Conservation (phyloP, 2,888 invertebrate species). For the Crioceris asparagi region DNA sequence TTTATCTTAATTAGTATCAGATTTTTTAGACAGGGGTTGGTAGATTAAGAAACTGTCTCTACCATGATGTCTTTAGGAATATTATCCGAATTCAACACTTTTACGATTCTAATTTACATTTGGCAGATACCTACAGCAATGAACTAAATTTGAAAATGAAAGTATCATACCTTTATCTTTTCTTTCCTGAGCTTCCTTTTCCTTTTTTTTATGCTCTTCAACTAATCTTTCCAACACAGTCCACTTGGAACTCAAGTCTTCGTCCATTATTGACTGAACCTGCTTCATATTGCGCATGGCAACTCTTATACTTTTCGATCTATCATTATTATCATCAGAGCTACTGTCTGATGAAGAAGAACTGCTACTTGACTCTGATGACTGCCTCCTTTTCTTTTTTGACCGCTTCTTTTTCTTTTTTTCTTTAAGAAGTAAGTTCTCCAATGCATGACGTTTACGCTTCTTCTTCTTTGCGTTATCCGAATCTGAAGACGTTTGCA, state of each 20-base stretch:
- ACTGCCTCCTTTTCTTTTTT: slow-evolving; percentile 29
- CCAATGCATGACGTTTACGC: slow-evolving; percentile 21
- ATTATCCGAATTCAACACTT: no score
- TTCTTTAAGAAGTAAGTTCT: slow-evolving; percentile 35
- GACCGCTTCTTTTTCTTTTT: slow-evolving; percentile 44
- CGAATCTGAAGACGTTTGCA: slow-evolving; percentile 20
- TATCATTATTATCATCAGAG: slow-evolving; percentile 36
- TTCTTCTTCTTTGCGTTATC: slow-evolving; percentile 24
- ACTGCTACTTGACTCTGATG: slow-evolving; percentile 38
- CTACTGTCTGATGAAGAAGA: slow-evolving; percentile 38
- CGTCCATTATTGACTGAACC: slow-evolving; percentile 39
- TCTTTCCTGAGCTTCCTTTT: slow-evolving; percentile 17
- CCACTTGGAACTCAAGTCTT: slow-evolving; percentile 37
- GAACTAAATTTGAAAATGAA: not conserved
- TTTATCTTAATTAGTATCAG: no score
- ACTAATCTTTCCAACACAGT: slow-evolving; percentile 38
- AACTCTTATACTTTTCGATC: slow-evolving; percentile 51
- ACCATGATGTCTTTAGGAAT: no score
- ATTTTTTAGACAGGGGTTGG: no score
- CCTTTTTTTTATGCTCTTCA: slow-evolving; percentile 40
- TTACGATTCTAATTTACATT: no score
- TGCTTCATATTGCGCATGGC: slow-evolving; percentile 50
- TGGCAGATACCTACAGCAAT: no score
- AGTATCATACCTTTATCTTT: slow-evolving; percentile 1
- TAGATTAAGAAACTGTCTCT: no score